Evolutionary conservation across 2,797 vertebrate species (phyloP).

Genomic region (Anguilla obscura): DNA sequence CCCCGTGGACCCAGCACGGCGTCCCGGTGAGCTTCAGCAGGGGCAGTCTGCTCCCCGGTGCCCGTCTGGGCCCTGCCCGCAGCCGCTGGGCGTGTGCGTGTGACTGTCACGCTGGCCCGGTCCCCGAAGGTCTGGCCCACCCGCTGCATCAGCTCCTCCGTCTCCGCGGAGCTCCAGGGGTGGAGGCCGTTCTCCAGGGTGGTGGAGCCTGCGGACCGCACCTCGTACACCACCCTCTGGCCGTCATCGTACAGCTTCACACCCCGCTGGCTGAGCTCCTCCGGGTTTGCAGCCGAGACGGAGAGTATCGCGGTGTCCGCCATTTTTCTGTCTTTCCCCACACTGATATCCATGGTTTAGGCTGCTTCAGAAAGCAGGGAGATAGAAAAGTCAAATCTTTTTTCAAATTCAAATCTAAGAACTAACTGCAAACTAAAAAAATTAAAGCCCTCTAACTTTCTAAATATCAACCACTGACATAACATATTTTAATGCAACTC

Average conservation of each 20-base stretch:
- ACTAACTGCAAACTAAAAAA: too few relatives aligned
- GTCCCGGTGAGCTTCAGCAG: not conserved
- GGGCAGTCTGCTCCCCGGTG: constrained; percentile 26
- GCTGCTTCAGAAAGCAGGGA: not conserved
- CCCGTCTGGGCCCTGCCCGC: constrained; percentile 68
- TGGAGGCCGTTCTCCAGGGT: constrained; percentile 76
- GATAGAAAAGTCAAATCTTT: not conserved
- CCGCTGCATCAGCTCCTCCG: constrained; percentile 57
- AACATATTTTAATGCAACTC: too few relatives aligned
- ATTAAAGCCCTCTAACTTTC: too few relatives aligned
- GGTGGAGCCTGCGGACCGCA: constrained; percentile 72
- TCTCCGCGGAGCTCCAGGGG: constrained; percentile 56
- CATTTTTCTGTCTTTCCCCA: constrained; percentile 83
- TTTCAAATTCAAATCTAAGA: too few relatives aligned
- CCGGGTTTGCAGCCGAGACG: constrained; percentile 76
- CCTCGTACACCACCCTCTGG: constrained; percentile 83
- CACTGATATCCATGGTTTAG: constrained; percentile 73
- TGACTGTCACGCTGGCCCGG: constrained; percentile 58
- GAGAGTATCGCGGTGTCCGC: constrained; percentile 82
- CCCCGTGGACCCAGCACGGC: not conserved
- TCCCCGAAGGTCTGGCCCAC: constrained; percentile 71
- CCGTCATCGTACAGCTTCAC: constrained; percentile 84
- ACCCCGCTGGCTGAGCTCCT: constrained; percentile 79
- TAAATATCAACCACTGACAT: too few relatives aligned
- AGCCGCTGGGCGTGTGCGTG: constrained; percentile 57